phyloP scores from a whole-genome alignment of 1,140 invertebrate genomes.

The Olivierus martensii region DNA sequence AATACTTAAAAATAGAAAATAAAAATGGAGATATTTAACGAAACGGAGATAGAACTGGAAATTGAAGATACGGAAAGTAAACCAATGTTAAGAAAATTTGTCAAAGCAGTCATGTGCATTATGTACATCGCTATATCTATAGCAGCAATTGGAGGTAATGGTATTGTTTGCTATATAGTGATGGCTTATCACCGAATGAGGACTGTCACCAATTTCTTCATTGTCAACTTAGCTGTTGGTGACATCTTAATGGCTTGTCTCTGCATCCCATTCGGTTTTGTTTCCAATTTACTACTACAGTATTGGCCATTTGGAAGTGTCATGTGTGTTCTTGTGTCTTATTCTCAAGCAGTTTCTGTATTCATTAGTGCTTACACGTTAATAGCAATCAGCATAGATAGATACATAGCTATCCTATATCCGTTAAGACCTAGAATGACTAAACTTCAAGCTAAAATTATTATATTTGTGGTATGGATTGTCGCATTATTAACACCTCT shows the following conservation, averaged over 20 bases:
- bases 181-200: slow-evolving; percentile 48
- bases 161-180: slow-evolving; percentile 78
- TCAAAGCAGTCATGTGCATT: slow-evolving; percentile 42
- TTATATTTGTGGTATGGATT: slow-evolving; percentile 58
- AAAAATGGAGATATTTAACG: no score
- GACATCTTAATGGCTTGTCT: slow-evolving; percentile 71
- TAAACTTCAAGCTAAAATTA: slow-evolving; percentile 49
- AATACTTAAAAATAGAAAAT: no score
- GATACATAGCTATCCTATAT: slow-evolving; percentile 76
- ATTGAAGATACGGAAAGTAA: no score
- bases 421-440: slow-evolving; percentile 63
- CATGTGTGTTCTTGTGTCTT: slow-evolving; percentile 61
- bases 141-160: slow-evolving; percentile 62
- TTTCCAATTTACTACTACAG: slow-evolving; percentile 52
- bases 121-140: slow-evolving; percentile 55
- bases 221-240: slow-evolving; percentile 66
- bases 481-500: slow-evolving; percentile 63
- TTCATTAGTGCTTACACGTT: slow-evolving; percentile 70
- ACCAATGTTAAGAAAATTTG: no score
- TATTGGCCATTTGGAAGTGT: slow-evolving; percentile 69
- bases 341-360: slow-evolving; percentile 62
- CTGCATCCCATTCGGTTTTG: slow-evolving; percentile 70
- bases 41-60: no score
- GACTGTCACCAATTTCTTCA: slow-evolving; percentile 72
- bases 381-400: slow-evolving; percentile 68